Evolutionary conservation across 2,113 vertebrate species (phyloP), one percentile per base, ranked within the genome.

Genomic region (Sapayoa aenigma): DNA sequence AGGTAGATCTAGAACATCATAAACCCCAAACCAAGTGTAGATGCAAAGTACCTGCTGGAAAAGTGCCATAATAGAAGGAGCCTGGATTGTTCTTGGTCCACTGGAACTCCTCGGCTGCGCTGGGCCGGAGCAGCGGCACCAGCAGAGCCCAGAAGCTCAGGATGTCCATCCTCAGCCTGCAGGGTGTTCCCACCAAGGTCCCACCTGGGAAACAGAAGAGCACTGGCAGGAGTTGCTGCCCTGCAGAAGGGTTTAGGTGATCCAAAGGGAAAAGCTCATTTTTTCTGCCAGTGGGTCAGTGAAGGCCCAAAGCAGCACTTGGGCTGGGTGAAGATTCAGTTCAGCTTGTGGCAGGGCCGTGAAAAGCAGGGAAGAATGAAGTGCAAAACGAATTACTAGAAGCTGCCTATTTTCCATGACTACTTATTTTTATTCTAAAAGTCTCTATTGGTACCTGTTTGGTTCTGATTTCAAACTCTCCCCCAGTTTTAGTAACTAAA

Each of bases 41-140:
- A 2, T 37, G 52, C 53, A 23, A 89, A 91, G 31, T 98, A 99
- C 99, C 99, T 87, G 96, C 94, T 93, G 99, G 99, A 94, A 99
- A 99, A 91, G 97, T 98, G 98, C 99, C 98, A 28, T 99, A 99
- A 98, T 98, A 98, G 99, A 99, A 99, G 97, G 99, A 98, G 95
- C 98, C 93, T 12, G 98, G 97, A 17, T 98, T 95, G 95, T 98
- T 98, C 97, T 98, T 98, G 97, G 98, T 98, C 98, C 98, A 98
- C 63, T 97, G 96, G 96, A 98, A 98, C 68, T 98, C 98, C 97
- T 98, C 95, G 94, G 98, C 95, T 88, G 96, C 83, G 76, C 97
- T 98, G 96, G 98, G 97, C 97, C 88, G 89, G 87, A 95, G 72
- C 96, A 97, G 83, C 95, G 98, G 95, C 98, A 97, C 42, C 35